phyloP scores from a whole-genome alignment of 2,888 invertebrate genomes.

The Rhingia campestris region DNA sequence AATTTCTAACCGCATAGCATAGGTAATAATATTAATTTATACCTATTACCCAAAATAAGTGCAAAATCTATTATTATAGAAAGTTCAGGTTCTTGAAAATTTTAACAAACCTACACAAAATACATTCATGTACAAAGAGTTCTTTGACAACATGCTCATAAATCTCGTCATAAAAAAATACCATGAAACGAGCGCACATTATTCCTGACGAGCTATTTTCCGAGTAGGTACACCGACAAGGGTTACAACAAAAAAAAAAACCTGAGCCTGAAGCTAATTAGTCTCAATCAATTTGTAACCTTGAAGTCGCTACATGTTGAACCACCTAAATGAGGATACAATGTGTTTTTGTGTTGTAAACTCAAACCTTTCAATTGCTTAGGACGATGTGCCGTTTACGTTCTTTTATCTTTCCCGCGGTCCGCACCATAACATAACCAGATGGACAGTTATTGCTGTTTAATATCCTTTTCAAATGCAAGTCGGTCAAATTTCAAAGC shows the following conservation, averaged over 20 bases:
- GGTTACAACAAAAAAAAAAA: constrained; percentile 18
- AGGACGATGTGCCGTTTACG: neutral
- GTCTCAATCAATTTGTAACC: constrained; percentile 36
- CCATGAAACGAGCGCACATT: neutral
- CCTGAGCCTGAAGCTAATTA: constrained; percentile 26
- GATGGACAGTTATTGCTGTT: constrained; percentile 69
- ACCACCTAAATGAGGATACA: constrained; percentile 4
- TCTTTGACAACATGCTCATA: neutral
- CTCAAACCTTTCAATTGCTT: constrained; percentile 35
- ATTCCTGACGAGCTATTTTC: neutral
- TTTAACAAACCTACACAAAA: neutral
- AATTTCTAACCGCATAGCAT: no score
- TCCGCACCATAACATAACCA: constrained; percentile 21
- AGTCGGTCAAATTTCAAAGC: constrained; percentile 68
- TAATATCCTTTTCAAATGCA: constrained; percentile 62
- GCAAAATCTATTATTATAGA: no score
- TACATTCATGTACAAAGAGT: neutral
- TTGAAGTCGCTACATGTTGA: constrained; percentile 17
- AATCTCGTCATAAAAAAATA: constrained; percentile 4
- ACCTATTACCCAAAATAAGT: no score
- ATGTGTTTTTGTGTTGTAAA: constrained; percentile 18
- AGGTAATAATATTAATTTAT: no score
- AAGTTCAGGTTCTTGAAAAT: no score
- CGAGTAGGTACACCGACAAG: neutral
- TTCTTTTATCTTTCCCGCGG: constrained; percentile 63